Conservation (phyloP, 1,140 invertebrate species). For the Bombus confusus region DNA sequence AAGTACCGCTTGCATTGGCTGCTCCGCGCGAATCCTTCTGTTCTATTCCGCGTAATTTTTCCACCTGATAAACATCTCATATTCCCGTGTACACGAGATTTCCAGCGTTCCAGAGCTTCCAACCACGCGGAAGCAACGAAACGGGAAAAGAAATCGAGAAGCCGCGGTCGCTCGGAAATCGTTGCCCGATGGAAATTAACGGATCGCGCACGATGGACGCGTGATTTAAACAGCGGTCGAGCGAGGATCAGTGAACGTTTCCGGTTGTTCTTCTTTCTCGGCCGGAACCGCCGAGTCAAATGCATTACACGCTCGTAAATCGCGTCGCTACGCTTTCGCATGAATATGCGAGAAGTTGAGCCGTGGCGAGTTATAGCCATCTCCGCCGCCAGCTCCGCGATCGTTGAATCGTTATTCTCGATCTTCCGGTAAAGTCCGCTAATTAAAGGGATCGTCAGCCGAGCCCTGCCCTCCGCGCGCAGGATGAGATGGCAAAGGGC, state of each 20-base stretch:
- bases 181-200: background rate
- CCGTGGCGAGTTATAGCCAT: constrained; percentile 45
- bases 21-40: background rate
- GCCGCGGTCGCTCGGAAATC: background rate
- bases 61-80: background rate
- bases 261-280: constrained; percentile 11
- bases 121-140: background rate
- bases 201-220: too few relatives aligned
- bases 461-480: background rate
- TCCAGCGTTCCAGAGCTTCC: background rate
- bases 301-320: constrained; percentile 52
- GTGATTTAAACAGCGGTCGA: background rate
- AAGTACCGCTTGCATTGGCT: too few relatives aligned
- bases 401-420: constrained; percentile 50
- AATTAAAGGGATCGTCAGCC: constrained; percentile 35
- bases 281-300: constrained; percentile 25
- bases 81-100: too few relatives aligned
- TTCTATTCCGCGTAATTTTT: background rate
- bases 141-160: background rate
- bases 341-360: constrained; percentile 52
- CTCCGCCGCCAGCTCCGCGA: background rate
- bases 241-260: background rate
- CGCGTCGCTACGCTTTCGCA: constrained; percentile 27
- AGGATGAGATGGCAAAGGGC: background rate
- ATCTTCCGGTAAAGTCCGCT: constrained; percentile 32